These are phyloP conservation scores for Drepana arcuata DNA, from an alignment of 1,140 invertebrate species.

Conservation along the genomic window DNA sequence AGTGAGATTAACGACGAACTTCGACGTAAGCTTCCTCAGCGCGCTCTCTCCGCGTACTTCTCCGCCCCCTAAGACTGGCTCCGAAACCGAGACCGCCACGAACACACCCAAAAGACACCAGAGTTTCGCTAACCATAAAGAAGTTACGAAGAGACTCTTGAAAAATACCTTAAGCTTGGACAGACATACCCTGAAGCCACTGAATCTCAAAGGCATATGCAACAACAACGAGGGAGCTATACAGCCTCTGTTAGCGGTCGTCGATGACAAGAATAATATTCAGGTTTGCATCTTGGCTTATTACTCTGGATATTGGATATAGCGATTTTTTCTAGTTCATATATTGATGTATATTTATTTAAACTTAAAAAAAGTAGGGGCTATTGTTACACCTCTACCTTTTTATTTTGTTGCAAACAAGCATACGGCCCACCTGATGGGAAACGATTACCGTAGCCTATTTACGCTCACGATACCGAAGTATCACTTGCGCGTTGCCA, in stretches of 20 bases:
- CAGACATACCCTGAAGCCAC: slow-evolving; percentile 40
- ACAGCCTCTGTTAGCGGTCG: slow-evolving; percentile 45
- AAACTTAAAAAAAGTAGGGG: too few species aligned
- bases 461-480: too few species aligned
- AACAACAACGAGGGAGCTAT: slow-evolving; percentile 30
- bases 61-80: slow-evolving; percentile 15
- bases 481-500: too few species aligned
- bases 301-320: too few species aligned
- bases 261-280: slow-evolving; percentile 60
- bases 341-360: too few species aligned
- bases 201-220: slow-evolving; percentile 53
- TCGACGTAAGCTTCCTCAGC: slow-evolving; percentile 51
- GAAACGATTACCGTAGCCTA: too few species aligned
- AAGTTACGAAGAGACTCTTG: slow-evolving; percentile 18
- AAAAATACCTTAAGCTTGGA: slow-evolving; percentile 50
- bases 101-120: slow-evolving; percentile 38
- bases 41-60: slow-evolving; percentile 26
- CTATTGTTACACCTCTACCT: too few species aligned
- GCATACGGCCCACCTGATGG: too few species aligned
- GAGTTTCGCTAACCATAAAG: slow-evolving; percentile 33
- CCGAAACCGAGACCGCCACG: slow-evolving; percentile 14
- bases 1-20: slow-evolving; percentile 48
- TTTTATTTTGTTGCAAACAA: too few species aligned
- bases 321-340: too few species aligned
- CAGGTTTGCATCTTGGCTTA: too few species aligned